phyloP scores from a whole-genome alignment of 2,888 invertebrate species.

The Phasia obesa region DNA sequence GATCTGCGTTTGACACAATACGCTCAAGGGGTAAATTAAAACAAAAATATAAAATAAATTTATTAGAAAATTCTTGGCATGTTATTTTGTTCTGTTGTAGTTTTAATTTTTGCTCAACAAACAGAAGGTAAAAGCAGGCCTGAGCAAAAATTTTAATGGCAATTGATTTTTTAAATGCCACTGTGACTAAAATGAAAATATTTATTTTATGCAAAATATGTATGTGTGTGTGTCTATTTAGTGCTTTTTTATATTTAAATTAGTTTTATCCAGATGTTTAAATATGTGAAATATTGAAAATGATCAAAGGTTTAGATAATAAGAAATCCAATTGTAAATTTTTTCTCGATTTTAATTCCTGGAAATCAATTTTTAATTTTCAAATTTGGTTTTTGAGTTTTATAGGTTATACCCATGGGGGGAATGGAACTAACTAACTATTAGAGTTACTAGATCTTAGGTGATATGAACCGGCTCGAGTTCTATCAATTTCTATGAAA shows the following conservation, averaged over 20 bases:
- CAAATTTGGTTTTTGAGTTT: too few relatives aligned
- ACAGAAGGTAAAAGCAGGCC: conserved; percentile 30
- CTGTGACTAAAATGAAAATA: conserved; percentile 42
- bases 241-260: conserved; percentile 13
- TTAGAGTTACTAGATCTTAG: too few relatives aligned
- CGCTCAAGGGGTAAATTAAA: conserved; percentile 56
- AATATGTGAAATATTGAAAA: too few relatives aligned
- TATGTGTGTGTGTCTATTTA: background rate
- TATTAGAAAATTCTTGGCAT: conserved; percentile 51
- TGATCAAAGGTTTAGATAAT: too few relatives aligned
- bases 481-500: too few relatives aligned
- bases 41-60: conserved; percentile 34
- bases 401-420: too few relatives aligned
- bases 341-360: too few relatives aligned
- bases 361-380: too few relatives aligned
- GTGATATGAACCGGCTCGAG: too few relatives aligned
- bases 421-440: too few relatives aligned
- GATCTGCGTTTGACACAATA: conserved; percentile 69
- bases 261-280: conserved; percentile 21
- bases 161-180: conserved; percentile 53
- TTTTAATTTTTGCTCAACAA: too few relatives aligned
- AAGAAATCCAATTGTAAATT: too few relatives aligned
- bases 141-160: conserved; percentile 39
- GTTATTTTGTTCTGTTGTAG: conserved; percentile 36
- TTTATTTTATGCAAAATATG: conserved; percentile 14